Evolutionary conservation across 2,797 vertebrate species (phyloP).

Genomic region (Girardinus metallicus): DNA sequence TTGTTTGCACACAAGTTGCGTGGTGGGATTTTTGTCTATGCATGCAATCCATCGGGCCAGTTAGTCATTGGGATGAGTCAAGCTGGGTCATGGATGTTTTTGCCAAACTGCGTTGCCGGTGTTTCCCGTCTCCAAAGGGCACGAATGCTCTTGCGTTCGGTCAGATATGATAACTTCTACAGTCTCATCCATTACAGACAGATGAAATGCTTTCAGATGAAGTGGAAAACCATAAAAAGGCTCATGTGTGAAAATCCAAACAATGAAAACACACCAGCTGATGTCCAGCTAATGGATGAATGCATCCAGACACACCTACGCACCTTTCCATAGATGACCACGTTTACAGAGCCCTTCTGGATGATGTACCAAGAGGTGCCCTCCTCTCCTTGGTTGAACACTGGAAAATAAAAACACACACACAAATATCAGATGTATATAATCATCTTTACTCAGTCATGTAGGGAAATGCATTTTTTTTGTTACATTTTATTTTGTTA

Average conservation of each 20-base stretch:
- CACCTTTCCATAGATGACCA: constrained; percentile 94
- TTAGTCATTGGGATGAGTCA: constrained; percentile 67
- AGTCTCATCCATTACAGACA: constrained; percentile 21
- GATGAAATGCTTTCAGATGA: constrained; percentile 28
- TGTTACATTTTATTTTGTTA: background rate
- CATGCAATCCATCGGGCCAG: constrained; percentile 48
- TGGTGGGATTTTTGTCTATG: constrained; percentile 40
- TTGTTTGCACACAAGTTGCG: constrained; percentile 19
- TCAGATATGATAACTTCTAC: constrained; percentile 20
- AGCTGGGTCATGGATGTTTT: constrained; percentile 42
- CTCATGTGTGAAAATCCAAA: constrained; percentile 16
- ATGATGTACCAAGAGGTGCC: constrained; percentile 99
- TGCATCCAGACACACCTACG: constrained; percentile 14
- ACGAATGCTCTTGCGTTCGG: constrained; percentile 19
- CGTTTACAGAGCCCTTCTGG: constrained; percentile 97
- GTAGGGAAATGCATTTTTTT: background rate
- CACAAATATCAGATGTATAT: background rate
- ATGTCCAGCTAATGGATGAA: constrained; percentile 9
- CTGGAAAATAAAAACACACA: constrained; percentile 68
- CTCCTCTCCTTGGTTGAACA: constrained; percentile 99
- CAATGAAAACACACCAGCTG: background rate
- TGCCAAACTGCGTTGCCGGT: constrained; percentile 57
- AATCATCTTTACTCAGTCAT: background rate
- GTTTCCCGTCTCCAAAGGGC: constrained; percentile 39
- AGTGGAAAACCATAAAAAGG: constrained; percentile 15